These are phyloP conservation scores for Sardinella longiceps DNA, from an alignment of 2,797 vertebrate species.

Conservation along the genomic window DNA sequence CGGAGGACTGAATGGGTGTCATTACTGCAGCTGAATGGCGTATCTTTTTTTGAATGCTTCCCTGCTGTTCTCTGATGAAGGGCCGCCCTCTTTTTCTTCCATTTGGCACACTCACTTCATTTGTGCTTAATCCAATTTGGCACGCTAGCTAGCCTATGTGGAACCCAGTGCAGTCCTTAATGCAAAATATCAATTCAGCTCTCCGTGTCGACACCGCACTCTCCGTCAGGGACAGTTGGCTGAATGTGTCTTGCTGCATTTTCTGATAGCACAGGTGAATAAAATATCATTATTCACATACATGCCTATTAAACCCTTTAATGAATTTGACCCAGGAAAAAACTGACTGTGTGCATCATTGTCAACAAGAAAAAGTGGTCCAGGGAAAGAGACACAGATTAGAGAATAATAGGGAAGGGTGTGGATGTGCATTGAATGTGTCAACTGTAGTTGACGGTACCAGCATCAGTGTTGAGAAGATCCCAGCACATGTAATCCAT, in stretches of 20 bases:
- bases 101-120: constrained; percentile 9
- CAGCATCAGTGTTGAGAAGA: background rate
- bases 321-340: background rate
- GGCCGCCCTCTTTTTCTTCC: background rate
- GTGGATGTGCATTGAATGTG: background rate
- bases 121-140: constrained; percentile 20
- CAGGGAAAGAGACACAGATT: too few relatives aligned
- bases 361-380: background rate
- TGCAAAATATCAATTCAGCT: constrained; percentile 14
- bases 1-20: constrained; percentile 1
- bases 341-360: background rate
- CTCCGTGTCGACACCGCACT: background rate
- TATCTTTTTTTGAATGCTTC: constrained; percentile 23
- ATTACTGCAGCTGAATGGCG: constrained; percentile 24
- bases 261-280: background rate
- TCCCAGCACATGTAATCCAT: background rate
- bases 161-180: background rate
- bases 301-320: background rate
- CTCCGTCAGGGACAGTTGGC: background rate
- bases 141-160: background rate
- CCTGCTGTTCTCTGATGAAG: background rate
- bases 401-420: background rate
- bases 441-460: background rate
- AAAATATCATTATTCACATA: background rate
- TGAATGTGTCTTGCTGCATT: background rate